Base-by-base conservation (phyloP, 2,888 invertebrate species). In the Perithous albicinctus region DNA sequence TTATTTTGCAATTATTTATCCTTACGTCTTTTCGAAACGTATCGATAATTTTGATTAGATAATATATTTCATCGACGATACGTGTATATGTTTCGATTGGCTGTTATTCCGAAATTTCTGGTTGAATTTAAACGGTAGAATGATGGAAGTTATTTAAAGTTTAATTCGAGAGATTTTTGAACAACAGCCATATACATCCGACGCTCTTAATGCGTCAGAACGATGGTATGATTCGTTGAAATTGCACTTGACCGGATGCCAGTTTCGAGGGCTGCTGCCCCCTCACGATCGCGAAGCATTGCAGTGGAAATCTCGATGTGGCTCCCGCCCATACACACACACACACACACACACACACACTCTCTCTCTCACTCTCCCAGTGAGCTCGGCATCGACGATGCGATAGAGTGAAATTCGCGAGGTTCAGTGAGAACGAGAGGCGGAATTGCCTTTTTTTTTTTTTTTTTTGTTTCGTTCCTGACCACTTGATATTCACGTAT, bases 201-300 rank as follows among this genome's bases (percentile, higher is more conserved):
- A 23, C 20, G 61, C 76, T 76, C 72, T 77, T 77, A 63, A 77
- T 69, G 73, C 77, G 38, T 74, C 56, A 48, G 67, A 54, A 73
- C 54, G 43, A 7, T 7, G 1, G 15, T 38, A 15, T 32, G 46
- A 35, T 46, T 77, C 64, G 69, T 41, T 61, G 69, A 82, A 78
- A 78, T 78, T 70, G 78, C 78, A 82, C 81, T 82, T 75, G 81
- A 81, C 77, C 77, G 73, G 77, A 80, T 77, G 80, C 76, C 80
- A 81, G 81, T 63, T 81, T 73, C 63, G 64, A 78, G 74, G 18
- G 59, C 20, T 26, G 54, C 8, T 48, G n/a, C n/a, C n/a, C n/a
- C 43, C 59, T 56, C 59, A 26, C 43, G 56, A 72, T 41, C 48
- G 32, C 70, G 72, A 38, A 61, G 73, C 77, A 69, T 63, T 63